These are phyloP conservation scores for Eleginops maclovinus DNA, from an alignment of 2,113 vertebrate species.

Conservation along the genomic window DNA sequence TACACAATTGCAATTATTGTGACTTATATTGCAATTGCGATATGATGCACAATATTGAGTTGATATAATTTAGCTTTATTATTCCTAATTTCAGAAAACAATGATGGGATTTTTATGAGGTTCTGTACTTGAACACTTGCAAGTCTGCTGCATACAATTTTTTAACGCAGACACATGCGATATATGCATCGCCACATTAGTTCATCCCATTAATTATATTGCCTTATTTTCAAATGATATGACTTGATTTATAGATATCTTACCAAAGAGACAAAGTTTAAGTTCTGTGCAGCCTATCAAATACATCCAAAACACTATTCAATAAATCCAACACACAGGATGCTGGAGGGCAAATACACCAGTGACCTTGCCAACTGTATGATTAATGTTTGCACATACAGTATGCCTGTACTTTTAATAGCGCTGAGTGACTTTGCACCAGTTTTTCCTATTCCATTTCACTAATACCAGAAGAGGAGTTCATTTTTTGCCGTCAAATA, in stretches of 20 bases:
- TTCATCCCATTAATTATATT: too few relatives aligned
- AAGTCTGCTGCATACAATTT: too few relatives aligned
- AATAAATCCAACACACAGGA: background rate
- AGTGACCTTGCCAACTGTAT: slow-evolving; percentile 37
- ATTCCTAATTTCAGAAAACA: too few relatives aligned
- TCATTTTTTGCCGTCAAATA: slow-evolving; percentile 26
- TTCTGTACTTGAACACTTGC: too few relatives aligned
- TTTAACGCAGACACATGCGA: too few relatives aligned
- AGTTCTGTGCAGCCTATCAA: background rate
- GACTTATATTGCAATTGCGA: too few relatives aligned
- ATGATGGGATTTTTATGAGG: too few relatives aligned
- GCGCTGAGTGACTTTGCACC: background rate
- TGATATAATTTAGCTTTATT: too few relatives aligned
- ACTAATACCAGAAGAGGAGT: slow-evolving; percentile 28
- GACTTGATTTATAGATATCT: background rate
- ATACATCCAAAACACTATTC: background rate
- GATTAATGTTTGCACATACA: slow-evolving; percentile 48
- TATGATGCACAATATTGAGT: too few relatives aligned
- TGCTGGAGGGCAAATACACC: slow-evolving; percentile 22
- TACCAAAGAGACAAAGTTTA: background rate
- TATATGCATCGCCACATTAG: too few relatives aligned
- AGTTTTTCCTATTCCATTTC: slow-evolving; percentile 6
- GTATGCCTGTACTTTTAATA: slow-evolving; percentile 24
- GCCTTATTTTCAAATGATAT: too few relatives aligned
- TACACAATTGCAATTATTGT: too few relatives aligned